phyloP scores from a whole-genome alignment of 2,113 vertebrate genomes.

The Sprattus sprattus region DNA sequence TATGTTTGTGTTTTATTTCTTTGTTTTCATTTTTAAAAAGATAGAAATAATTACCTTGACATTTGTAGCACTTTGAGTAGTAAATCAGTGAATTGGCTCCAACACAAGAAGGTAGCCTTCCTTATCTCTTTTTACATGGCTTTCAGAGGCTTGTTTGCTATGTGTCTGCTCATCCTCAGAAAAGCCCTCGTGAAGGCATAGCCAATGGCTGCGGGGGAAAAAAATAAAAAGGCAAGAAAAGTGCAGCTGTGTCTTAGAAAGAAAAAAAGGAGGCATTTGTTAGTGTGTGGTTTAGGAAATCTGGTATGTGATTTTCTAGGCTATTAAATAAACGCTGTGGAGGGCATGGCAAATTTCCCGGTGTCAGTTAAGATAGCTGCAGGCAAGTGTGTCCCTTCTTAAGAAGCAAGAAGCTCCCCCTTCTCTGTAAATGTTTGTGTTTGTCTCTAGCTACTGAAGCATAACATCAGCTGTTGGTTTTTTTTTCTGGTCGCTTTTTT shows the following conservation, averaged over 20 bases:
- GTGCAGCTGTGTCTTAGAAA: not conserved
- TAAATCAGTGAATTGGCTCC: not conserved
- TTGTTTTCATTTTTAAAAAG: not conserved
- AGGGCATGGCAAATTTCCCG: conserved; percentile 30
- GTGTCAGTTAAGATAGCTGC: conserved; percentile 40
- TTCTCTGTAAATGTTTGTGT: conserved; percentile 47
- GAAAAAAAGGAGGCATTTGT: conserved; percentile 22
- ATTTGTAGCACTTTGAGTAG: not conserved
- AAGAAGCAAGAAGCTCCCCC: conserved; percentile 34
- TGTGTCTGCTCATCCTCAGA: not conserved
- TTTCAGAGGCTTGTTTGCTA: not conserved
- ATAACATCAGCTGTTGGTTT: conserved; percentile 13
- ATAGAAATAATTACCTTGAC: not conserved
- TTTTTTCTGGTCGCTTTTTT: not conserved
- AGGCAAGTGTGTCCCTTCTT: conserved; percentile 38
- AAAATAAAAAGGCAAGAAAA: conserved; percentile 16
- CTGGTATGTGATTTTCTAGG: conserved; percentile 43
- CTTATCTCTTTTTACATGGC: not conserved
- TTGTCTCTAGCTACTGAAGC: conserved; percentile 19
- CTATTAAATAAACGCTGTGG: conserved; percentile 29
- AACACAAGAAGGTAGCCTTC: not conserved
- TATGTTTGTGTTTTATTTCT: too few relatives aligned
- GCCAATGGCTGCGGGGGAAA: not conserved
- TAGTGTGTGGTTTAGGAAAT: conserved; percentile 31
- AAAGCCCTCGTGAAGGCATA: not conserved